Percentiles rank a stretch among this genome's conserved stretches.
Conservation (phyloP, 2,888 invertebrate genomes). For the Drosophila histrio region DNA sequence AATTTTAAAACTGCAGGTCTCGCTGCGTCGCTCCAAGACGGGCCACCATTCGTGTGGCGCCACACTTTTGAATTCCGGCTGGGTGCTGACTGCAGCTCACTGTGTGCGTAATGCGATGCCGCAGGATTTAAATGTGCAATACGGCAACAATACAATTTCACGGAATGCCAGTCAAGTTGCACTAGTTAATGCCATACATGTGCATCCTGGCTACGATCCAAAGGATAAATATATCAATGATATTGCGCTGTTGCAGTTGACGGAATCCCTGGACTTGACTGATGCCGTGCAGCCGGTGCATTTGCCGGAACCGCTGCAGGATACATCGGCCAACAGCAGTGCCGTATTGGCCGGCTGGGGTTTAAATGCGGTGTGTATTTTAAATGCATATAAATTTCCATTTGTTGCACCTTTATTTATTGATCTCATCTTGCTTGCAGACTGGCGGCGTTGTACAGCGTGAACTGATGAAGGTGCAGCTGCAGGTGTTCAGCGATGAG, state of each 20-base stretch:
- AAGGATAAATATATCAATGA: conserved; percentile 72
- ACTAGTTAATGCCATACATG: conserved; percentile 63
- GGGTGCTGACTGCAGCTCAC: conserved; percentile 82
- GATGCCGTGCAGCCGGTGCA: conserved; percentile 68
- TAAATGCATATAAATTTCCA: neutral
- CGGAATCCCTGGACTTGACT: conserved; percentile 48
- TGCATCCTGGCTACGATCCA: conserved; percentile 77
- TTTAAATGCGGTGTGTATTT: conserved; percentile 72
- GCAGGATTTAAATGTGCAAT: conserved; percentile 74
- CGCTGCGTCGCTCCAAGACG: conserved; percentile 66
- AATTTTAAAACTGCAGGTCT: conserved; percentile 53
- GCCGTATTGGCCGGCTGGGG: conserved; percentile 83
- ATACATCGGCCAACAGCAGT: conserved; percentile 52
- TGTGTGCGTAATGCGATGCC: conserved; percentile 71
- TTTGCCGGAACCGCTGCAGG: conserved; percentile 66
- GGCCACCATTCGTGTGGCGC: conserved; percentile 81
- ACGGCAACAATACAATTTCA: conserved; percentile 71
- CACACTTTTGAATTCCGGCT: conserved; percentile 76
- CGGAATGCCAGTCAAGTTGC: conserved; percentile 67
- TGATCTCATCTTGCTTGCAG: conserved; percentile 72
- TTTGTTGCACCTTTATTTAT: too few species aligned
- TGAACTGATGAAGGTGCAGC: conserved; percentile 82
- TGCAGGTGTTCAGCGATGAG: conserved; percentile 82
- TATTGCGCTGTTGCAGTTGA: conserved; percentile 78
- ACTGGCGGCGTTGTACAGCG: conserved; percentile 80